Base-by-base conservation (phyloP, 2,888 invertebrate genomes). In the Rhaphigaster nebulosa region DNA sequence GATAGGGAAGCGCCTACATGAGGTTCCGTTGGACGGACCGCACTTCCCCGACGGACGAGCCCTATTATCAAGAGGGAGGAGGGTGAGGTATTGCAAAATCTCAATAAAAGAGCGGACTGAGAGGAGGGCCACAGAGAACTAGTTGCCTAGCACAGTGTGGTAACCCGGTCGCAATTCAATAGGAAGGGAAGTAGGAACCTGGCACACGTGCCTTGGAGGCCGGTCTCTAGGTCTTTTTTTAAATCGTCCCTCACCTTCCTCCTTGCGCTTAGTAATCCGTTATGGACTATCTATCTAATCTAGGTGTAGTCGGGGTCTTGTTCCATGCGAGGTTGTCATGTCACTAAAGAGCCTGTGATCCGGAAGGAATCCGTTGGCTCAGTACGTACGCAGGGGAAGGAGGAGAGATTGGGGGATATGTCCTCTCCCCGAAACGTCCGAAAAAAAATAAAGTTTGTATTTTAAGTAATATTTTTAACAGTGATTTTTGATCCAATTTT, bases 231-330 rank as follows among this genome's bases (percentile, higher is more conserved):
- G 84, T 84, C 84, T 84, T 84, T 84, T 84, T 84, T 84, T 84
- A 84, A 45, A 84, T 84, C 84, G 45, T n/a, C 45, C 41, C 41
- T 84, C 84, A 45, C 84, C 84, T 84, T 76, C 84, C 84, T 84
- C 20, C 70, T 20, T 38, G 20, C 38, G 34, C 1, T 76, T 34
- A 20, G 34, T 1, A 1, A 10, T 76, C 70, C 70, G 70, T 76
- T 76, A 76, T 76, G 70, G 70, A 20, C 4, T 20, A 76, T 34
- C 38, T 38, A 5, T 38, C 70, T 10, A 1, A 34, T 38, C 70
- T 76, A 34, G 18, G 8, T 6, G 20, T 38, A 13, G 70, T 23
- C 34, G 34, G 23, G 20, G 34, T 29, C 13, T 15, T 34, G 34
- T 34, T 34, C 18, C 8, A 0, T 3, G 18, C 60, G 29, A 29